Base-by-base conservation (phyloP, 2,797 vertebrate genomes). In the Gymnothorax javanicus region DNA sequence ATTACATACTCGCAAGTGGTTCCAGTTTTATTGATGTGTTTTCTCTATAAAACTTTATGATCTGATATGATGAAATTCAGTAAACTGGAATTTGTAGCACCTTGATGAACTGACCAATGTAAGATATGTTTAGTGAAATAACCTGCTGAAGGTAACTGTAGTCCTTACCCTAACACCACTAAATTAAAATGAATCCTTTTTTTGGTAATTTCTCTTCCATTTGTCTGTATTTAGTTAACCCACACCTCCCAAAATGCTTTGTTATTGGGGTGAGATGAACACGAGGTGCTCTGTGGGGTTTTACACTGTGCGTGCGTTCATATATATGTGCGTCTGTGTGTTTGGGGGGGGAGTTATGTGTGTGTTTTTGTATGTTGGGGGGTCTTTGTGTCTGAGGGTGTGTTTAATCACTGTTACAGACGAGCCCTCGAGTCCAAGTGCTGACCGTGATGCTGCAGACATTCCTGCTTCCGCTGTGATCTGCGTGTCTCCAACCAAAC, bases 401-500 rank as follows among this genome's bases (percentile, higher is more conserved):
- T 43, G 1, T 43, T 43, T 43, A 43, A 43, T 2, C 91, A 56
- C 95, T 89, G 17, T 92, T 85, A 73, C 86, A 99, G 99, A 99
- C 93, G 99, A 99, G 90, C 98, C 97, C 2, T 97, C 97, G 88
- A 99, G 98, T 93, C 99, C 99, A 84, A 99, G 97, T 89, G 97
- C 98, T 67, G 99, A 99, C 94, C 96, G 94, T 52, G 97, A 98
- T 77, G 95, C 96, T 17, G 94, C 96, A 90, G 96, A 97, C 88
- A 98, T 99, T 94, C 97, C 97, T 54, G 98, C 99, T 62, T 99
- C 98, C 9, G 98, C 97, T 88, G 97, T 99, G 86, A 98, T 99
- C 94, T 99, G 97, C 85, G 96, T 96, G 82, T 94, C 95, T 81
- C 96, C 96, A 87, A 95, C 96, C 75, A 87, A 96, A 90, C 95